Evolutionary conservation across 2,888 invertebrate species (phyloP), one percentile per base, ranked within the genome.

Genomic region (Lobophora halterata): DNA sequence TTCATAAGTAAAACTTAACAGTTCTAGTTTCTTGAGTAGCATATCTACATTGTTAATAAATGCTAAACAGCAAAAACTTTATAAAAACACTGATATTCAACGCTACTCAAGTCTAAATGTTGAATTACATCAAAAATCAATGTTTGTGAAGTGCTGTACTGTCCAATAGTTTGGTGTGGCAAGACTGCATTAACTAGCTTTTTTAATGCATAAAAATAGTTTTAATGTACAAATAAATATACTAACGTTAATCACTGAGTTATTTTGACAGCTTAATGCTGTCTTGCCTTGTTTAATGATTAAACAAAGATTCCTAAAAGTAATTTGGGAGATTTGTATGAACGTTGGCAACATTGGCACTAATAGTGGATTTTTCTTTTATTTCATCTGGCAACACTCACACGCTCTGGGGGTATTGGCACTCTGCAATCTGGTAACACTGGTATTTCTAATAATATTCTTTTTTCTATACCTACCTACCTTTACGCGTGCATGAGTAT

Each of bases 361-460:
- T 86, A 81, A 86, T 79, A 64, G 67, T 73, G 63, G 60, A 70
- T 72, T 80, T 80, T 82, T 76, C 79, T 65, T 76, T 83, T n/a
- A n/a, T n/a, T 83, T 59, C 81, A 83, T 85, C 78, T 78, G 68
- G 69, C 86, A 78, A 85, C 86, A 83, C 72, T 83, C 79, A 81
- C 46, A 67, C 69, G 66, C 73, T 79, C 78, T 80, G 82, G 85
- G 87, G 83, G 74, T 81, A 79, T 77, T 79, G 80, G 79, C 83
- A 81, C 85, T 80, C 80, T 79, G 77, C 85, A 79, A 83, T 72
- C 80, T 86, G 87, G 87, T 86, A 86, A 86, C 86, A 82, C 74
- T 63, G 83, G 81, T 57, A 46, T 81, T 73, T 74, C 77, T 71
- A 81, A 80, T 80, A 78, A 79, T 76, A 55, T 26, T 33, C 12